Percentiles rank a stretch among this genome's conserved stretches.
phyloP scores from a whole-genome alignment of 2,888 invertebrate genomes.

The Cylindroiulus punctatus region DNA sequence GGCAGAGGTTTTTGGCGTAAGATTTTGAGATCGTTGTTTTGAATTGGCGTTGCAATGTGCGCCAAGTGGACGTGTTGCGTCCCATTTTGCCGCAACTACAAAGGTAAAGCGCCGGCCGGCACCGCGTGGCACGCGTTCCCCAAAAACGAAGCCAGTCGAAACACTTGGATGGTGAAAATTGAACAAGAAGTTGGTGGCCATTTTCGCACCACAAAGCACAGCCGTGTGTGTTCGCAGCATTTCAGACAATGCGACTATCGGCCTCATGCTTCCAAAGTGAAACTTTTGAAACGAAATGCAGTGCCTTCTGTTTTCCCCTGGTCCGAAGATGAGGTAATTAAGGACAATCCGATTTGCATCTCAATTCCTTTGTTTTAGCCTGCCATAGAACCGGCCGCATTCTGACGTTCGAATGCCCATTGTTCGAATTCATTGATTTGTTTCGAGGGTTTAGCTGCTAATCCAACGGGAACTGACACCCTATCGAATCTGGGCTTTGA shows the following conservation, averaged over 20 bases:
- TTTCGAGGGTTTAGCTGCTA: neutral
- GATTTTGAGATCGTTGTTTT: constrained; percentile 11
- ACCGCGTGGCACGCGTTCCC: constrained; percentile 53
- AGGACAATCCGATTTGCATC: neutral
- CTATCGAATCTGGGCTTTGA: neutral
- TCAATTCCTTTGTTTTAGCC: constrained; percentile 19
- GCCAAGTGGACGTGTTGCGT: constrained; percentile 54
- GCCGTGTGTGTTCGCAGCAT: constrained; percentile 50
- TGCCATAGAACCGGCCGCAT: neutral
- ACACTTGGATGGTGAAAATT: constrained; percentile 50
- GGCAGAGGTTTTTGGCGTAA: constrained; percentile 41
- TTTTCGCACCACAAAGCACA: constrained; percentile 48
- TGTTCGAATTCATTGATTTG: constrained; percentile 32
- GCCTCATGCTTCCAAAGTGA: constrained; percentile 30
- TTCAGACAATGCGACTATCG: constrained; percentile 50
- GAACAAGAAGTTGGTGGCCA: constrained; percentile 50
- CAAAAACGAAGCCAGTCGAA: constrained; percentile 49
- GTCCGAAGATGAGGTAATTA: constrained; percentile 49
- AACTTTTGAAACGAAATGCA: constrained; percentile 52
- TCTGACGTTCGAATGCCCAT: constrained; percentile 36
- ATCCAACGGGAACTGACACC: neutral
- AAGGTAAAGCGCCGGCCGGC: constrained; percentile 51
- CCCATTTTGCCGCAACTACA: constrained; percentile 52
- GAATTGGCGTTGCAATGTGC: constrained; percentile 35
- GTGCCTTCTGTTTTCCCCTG: constrained; percentile 51